Evolutionary conservation across 2,797 vertebrate species (phyloP).

Genomic region (Tamandua tetradactyla): DNA sequence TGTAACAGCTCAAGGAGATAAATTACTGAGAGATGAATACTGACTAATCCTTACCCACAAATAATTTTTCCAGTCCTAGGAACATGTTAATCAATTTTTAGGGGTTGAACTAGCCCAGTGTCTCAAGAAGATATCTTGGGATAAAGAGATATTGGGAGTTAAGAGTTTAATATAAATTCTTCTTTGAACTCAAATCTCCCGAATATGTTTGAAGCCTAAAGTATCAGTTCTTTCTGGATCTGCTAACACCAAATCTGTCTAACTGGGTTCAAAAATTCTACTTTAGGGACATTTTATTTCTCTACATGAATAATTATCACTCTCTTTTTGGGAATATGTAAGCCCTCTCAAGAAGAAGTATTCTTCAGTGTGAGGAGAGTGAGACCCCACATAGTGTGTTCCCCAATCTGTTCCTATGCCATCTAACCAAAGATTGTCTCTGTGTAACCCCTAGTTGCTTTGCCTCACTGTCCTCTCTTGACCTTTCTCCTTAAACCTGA

Average conservation of each 20-base stretch:
- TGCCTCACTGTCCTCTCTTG: conserved; percentile 53
- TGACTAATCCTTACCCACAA: not conserved
- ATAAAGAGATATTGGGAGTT: not conserved
- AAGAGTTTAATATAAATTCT: conserved; percentile 46
- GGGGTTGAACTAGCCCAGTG: not conserved
- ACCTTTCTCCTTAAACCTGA: conserved; percentile 62
- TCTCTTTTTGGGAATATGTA: conserved; percentile 7
- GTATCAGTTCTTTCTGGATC: not conserved
- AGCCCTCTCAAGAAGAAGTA: not conserved
- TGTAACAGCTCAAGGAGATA: conserved; percentile 44
- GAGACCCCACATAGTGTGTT: not conserved
- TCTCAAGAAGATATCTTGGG: not conserved
- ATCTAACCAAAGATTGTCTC: not conserved
- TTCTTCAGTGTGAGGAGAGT: not conserved
- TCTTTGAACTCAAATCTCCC: conserved; percentile 36
- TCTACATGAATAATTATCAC: conserved; percentile 28
- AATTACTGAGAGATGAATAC: conserved; percentile 43
- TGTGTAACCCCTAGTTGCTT: not conserved
- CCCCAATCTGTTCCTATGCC: not conserved
- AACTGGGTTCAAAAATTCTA: conserved; percentile 20
- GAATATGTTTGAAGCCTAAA: conserved; percentile 38
- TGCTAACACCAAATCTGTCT: not conserved
- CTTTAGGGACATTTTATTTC: conserved; percentile 49
- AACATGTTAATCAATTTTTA: conserved; percentile 53
- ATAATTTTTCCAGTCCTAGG: conserved; percentile 36